Base-by-base conservation (phyloP, 2,797 vertebrate species). In the Platalea minor region DNA sequence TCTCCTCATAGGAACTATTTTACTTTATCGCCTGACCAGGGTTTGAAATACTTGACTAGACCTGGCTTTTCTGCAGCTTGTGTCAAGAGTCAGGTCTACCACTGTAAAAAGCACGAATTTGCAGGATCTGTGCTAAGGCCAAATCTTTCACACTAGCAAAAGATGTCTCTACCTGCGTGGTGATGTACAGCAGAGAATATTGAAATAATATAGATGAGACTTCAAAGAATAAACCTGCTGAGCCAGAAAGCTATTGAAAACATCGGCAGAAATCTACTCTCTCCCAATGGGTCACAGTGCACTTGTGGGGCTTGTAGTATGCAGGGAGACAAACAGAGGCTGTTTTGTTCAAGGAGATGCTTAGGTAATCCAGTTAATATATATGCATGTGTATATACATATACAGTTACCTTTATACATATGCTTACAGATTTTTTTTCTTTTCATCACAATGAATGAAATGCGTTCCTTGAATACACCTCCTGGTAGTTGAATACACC, bases 381-480 rank as follows among this genome's bases (percentile, higher is more conserved):
- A 33, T 45, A 41, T 17, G 8, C 2, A 13, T 20, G 12, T 35
- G 6, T 17, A 13, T 10, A 11, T 24, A 24, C 20, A 5, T 26
- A 43, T 19, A 15, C 16, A 59, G 29, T 33, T 33, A 35, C 20
- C 23, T 33, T 54, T 15, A 9, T 19, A 12, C 33, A 17, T 29
- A 28, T n/a, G 3, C 5, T 33, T 56, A 13, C 0, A 48, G 15
- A 13, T 19, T 23, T 26, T 9, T 43, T 43, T 33, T 41, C 41
- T 41, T 53, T 73, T 18, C 45, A 17, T 39, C 17, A 4, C 13
- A 43, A 15, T 33, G 18, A 45, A 15, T 33, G 18, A 45, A 65
- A 50, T 24, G 1, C 4, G 2, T 8, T 19, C 24, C 3, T 77
- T 56, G 19, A 48, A 11, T 48, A 8, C 1, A 7, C 8, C 8